Evolutionary conservation across 2,888 invertebrate species (phyloP), one percentile per base, ranked within the genome.

Genomic region (Drosophila birchii): DNA sequence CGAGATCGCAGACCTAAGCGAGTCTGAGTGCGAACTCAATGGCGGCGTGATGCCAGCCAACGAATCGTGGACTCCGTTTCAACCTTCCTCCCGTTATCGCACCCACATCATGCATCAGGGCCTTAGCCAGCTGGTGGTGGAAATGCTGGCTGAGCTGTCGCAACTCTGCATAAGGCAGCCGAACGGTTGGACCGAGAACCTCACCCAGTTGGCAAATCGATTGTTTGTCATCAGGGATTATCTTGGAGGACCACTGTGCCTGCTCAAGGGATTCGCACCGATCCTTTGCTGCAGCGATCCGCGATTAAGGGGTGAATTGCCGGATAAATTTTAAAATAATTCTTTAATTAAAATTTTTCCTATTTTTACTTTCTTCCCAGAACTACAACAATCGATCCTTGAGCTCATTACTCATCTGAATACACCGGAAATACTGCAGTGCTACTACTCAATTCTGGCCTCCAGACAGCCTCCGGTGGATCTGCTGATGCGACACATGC

Each of bases 351-450:
- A 9, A 1, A 34, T 16, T 34, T 51, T 34, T 16, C 2, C 8
- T 20, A 51, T n/a, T 53, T 11, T n/a, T 3, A 14, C 7, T 32
- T 53, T 0, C n/a, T 1, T 2, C 41, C 7, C 90, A 95, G 96
- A 95, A 69, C 91, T 96, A 18, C 96, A 95, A 78, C 93, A 94
- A 79, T 94, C 95, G 54, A 93, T 95, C 58, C 91, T 96, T 45
- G 95, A 95, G 89, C 93, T 96, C 55, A 93, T 96, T 44, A 93
- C 93, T 18, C 91, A 93, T 54, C 71, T 93, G 3, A 92, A 92
- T 69, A 90, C 92, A 0, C 92, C 93, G 0, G 92, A 93, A 56
- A 86, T 90, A 2, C 91, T 96, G 70, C 93, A 94, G 8, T 92
- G 93, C 16, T 94, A 95, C 86, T 93, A 96, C 67, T 93, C 93